Percentiles rank a stretch among this genome's conserved stretches.
Conservation (phyloP, 2,797 vertebrate genomes). For the Tiaroga cobitis region DNA sequence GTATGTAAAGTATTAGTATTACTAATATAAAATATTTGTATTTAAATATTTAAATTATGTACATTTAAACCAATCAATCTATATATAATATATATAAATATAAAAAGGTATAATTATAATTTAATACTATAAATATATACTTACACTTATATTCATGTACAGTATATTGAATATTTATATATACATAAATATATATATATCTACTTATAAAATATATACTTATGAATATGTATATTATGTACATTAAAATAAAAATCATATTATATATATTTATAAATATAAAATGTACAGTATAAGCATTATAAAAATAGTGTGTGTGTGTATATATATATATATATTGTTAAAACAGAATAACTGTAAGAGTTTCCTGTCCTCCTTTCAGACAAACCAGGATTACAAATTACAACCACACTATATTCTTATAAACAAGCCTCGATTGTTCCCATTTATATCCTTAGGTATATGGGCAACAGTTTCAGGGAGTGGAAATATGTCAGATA, state of each 20-base stretch:
- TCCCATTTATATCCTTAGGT: conserved; percentile 61
- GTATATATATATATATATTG: neutral
- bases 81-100: neutral
- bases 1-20: neutral
- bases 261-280: neutral
- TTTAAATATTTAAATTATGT: neutral
- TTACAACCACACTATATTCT: neutral
- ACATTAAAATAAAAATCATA: neutral
- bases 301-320: neutral
- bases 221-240: neutral
- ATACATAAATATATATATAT: neutral
- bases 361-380: neutral
- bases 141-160: neutral
- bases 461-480: conserved; percentile 70
- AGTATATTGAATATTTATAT: neutral
- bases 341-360: neutral
- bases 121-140: neutral
- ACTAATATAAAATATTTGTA: neutral
- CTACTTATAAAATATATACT: neutral
- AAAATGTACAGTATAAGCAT: neutral
- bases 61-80: neutral
- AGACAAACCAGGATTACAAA: neutral
- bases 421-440: neutral
- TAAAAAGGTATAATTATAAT: neutral
- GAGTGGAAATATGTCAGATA: conserved; percentile 71